phyloP scores from a whole-genome alignment of 2,113 vertebrate genomes.

The Collichthys lucidus region DNA sequence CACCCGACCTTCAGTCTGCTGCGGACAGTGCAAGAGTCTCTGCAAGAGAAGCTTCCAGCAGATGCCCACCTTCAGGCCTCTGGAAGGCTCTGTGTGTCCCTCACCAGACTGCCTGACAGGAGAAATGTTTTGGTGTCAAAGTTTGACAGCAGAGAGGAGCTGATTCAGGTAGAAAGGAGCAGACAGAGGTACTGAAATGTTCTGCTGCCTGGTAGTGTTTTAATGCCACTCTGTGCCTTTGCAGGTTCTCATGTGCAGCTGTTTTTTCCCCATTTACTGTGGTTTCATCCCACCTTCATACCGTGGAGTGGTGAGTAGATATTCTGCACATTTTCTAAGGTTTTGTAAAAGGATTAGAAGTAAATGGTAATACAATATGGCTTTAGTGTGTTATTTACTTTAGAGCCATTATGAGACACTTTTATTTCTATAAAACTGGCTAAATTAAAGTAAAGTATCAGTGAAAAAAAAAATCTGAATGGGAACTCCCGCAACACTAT shows the following conservation, averaged over 20 bases:
- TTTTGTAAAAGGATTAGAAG: neutral
- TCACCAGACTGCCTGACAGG: constrained; percentile 90
- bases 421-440: neutral
- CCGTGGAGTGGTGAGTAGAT: constrained; percentile 90
- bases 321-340: neutral
- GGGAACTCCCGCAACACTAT: neutral
- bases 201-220: neutral
- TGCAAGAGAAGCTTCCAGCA: constrained; percentile 84
- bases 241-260: constrained; percentile 92
- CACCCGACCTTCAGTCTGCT: constrained; percentile 88
- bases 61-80: constrained; percentile 87
- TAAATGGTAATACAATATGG: neutral
- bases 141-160: constrained; percentile 91
- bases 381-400: neutral
- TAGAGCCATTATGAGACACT: neutral
- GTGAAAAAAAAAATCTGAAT: neutral
- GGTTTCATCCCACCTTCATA: constrained; percentile 91
- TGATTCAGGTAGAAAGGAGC: constrained; percentile 86
- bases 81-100: constrained; percentile 87
- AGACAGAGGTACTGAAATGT: neutral
- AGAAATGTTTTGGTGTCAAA: constrained; percentile 90
- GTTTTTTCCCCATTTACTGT: constrained; percentile 90
- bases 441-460: neutral
- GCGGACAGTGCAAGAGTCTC: constrained; percentile 69
- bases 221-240: neutral